Base-by-base conservation (phyloP, 2,113 vertebrate genomes). In the Siphamia tubifer region DNA sequence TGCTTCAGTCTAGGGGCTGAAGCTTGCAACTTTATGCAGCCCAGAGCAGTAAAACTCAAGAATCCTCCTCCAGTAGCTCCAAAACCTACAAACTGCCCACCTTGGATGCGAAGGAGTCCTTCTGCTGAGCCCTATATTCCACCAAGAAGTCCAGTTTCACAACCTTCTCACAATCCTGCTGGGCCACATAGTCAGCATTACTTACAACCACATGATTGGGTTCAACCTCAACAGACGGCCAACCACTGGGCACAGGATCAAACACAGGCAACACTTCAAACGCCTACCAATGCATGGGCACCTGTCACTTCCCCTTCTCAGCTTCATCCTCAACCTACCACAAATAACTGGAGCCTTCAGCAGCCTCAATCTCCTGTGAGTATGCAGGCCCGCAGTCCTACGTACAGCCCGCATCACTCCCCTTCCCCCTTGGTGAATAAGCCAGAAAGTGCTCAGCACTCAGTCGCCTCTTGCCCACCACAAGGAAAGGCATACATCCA, bases 21-120 rank as follows among this genome's bases (percentile, higher is more conserved):
- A 87, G 98, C 98, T 53, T 98, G 96, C 64, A 99, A 99, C 74
- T 99, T 99, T 79, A 95, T 99, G 96, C 98, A 98, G 75, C 78
- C 89, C 44, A 90, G 94, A 83, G 75, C 91, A 28, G 84, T 94
- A 31, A 97, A 95, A 74, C 96, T 95, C 44, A 98, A 97, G 91
- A 93, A 93, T 24, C 98, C 98, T 11, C 98, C 98, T 72, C 96
- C 96, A 9, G 96, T 98, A 5, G 95, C 96, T 54, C 98, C 97
- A 2, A 99, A 99, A 68, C 98, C 98, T 15, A 87, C 85, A 34
- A 67, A 85, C 38, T 94, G 93, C 65, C 95, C 93, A 11, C 93
- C 94, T 16, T 97, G 95, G 95, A 87, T 93, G 47, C 91, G 92
- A 31, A 82, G 35, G 0, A 81, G 89, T 53, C 56, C 90, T 15